Evolutionary conservation across 2,888 invertebrate species (phyloP).

Genomic region (Argyresthia goedartella): DNA sequence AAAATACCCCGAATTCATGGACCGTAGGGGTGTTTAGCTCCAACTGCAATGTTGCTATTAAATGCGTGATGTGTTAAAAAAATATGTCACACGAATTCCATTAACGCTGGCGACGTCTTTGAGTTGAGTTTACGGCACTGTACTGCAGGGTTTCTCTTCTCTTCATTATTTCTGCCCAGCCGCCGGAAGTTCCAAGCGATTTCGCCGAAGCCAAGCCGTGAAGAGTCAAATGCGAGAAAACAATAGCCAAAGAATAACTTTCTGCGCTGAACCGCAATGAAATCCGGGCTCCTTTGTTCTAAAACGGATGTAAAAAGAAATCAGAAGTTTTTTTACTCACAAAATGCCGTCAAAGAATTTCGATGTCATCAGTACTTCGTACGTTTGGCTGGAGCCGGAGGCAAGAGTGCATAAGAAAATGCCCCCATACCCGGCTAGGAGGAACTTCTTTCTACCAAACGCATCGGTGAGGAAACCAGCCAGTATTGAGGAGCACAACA

Average conservation of each 20-base stretch:
- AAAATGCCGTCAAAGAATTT: constrained; percentile 48
- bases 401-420: constrained; percentile 32
- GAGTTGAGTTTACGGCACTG: too few relatives aligned
- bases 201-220: neutral
- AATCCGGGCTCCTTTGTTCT: neutral
- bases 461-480: constrained; percentile 49
- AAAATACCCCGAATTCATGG: too few relatives aligned
- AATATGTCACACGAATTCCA: too few relatives aligned
- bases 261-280: neutral
- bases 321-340: constrained; percentile 15
- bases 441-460: constrained; percentile 45
- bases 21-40: too few relatives aligned
- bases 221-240: neutral
- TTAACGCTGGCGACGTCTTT: too few relatives aligned
- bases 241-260: neutral
- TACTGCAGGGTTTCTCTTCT: too few relatives aligned
- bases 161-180: too few relatives aligned
- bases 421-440: constrained; percentile 31
- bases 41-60: too few relatives aligned
- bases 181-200: neutral
- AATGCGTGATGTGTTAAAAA: too few relatives aligned
- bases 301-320: neutral
- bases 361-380: constrained; percentile 29
- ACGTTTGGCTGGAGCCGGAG: constrained; percentile 38
- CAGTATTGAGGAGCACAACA: constrained; percentile 36